Conservation (phyloP, 2,888 invertebrate species). For the Eumacrocentrus americanus region DNA sequence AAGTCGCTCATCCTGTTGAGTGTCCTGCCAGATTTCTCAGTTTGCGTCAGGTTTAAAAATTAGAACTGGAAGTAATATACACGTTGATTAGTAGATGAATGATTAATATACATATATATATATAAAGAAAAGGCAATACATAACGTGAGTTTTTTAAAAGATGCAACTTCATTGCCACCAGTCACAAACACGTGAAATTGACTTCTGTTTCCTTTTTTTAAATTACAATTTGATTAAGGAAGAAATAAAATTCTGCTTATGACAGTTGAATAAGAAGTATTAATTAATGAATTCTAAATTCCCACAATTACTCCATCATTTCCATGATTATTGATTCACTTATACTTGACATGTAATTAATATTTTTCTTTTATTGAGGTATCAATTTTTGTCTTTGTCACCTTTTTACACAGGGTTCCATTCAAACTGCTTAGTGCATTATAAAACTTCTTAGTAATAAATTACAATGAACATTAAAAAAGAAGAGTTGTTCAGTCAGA, state of each 20-base stretch:
- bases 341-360: background rate
- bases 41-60: background rate
- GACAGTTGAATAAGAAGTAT: constrained; percentile 43
- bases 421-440: background rate
- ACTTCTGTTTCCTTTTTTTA: constrained; percentile 32
- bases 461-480: no score
- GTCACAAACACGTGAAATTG: constrained; percentile 43
- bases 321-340: background rate
- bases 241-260: constrained; percentile 56
- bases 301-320: no score
- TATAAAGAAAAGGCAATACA: constrained; percentile 23
- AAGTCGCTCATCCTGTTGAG: background rate
- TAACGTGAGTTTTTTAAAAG: constrained; percentile 22
- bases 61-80: background rate
- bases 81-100: background rate
- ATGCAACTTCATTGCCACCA: constrained; percentile 26
- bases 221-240: constrained; percentile 48
- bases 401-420: constrained; percentile 11
- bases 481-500: no score
- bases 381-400: constrained; percentile 7
- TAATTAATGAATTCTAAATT: constrained; percentile 7
- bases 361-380: constrained; percentile 14
- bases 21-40: constrained; percentile 4
- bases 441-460: no score
- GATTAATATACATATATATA: constrained; percentile 2